Base-by-base conservation (phyloP, 2,113 vertebrate species). In the Notiomystis cincta region DNA sequence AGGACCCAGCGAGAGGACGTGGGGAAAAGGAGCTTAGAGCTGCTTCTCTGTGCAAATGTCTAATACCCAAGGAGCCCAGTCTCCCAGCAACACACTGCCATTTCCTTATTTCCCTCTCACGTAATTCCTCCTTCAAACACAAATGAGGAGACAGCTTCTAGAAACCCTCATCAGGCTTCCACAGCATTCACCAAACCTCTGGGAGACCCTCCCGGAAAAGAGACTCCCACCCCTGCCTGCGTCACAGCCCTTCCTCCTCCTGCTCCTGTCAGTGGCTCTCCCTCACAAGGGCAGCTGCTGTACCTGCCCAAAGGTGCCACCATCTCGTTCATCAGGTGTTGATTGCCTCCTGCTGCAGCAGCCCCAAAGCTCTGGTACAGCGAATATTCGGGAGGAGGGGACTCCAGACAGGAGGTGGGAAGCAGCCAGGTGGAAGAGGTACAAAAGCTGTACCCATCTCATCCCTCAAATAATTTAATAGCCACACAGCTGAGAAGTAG, bases 281-380 rank as follows among this genome's bases (percentile, higher is more conserved):
- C 12, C 64, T 84, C 51, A 16, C 48, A 42, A 54, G 40, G 73
- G 71, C 83, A 82, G 85, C 57, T 72, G 71, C 78, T 42, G 82
- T 28, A 60, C 60, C 56, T n/a, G 47, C 58, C 35, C 78, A 48
- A 61, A 83, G 95, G 51, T 22, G 28, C 38, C 35, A 42, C 48
- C 37, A 65, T 69, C 83, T 72, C 47, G 28, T 44, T 33, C 58
- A 67, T 18, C 10, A 6, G 31, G 7, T 23, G 84, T 4, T 8
- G 7, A 15, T 1, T 3, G 2, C 17, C 76, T 81, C 77, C 81
- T 57, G 86, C 93, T 10, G 18, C 12, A 45, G 69, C 62, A 82
- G 72, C 48, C 89, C 85, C 67, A 82, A 71, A 89, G 94, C 96
- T 90, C 93, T 71, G n/a, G 17, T 14, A 61, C 66, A 83, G 75